Percentiles rank a stretch among this genome's conserved stretches.
phyloP scores from a whole-genome alignment of 2,113 vertebrate species.

The Campylorhamphus procurvoides region DNA sequence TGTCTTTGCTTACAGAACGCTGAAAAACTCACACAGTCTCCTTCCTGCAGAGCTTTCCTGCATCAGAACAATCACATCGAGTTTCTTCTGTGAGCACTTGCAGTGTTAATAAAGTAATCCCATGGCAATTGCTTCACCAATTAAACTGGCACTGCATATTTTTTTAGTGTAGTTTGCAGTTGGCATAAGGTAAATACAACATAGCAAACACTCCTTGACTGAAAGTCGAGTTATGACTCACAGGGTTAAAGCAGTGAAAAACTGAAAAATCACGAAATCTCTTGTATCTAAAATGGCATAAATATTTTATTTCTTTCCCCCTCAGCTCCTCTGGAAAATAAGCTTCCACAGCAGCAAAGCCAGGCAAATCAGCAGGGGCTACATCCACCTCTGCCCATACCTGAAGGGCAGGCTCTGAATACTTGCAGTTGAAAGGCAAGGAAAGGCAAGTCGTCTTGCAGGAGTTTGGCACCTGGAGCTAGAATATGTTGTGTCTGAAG shows the following conservation, averaged over 20 bases:
- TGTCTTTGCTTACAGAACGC: not conserved
- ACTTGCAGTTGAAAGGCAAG: not conserved
- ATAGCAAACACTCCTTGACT: not conserved
- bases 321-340: not conserved
- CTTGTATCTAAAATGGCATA: not conserved
- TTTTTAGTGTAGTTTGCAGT: not conserved
- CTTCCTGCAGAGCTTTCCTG: not conserved
- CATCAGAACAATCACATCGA: rapidly evolving
- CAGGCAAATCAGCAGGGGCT: rapidly evolving
- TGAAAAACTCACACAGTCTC: not conserved
- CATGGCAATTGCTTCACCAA: not conserved
- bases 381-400: not conserved
- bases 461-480: not conserved
- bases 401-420: not conserved
- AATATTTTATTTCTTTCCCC: not conserved
- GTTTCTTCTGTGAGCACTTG: not conserved
- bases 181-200: not conserved
- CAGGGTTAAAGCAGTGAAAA: not conserved
- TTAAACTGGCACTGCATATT: not conserved
- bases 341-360: not conserved
- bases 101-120: not conserved
- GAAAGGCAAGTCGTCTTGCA: not conserved
- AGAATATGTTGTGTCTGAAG: not conserved
- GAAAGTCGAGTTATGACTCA: not conserved
- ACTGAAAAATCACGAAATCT: not conserved